Base-by-base conservation (phyloP, 2,113 vertebrate genomes). In the Marmota flaviventris region DNA sequence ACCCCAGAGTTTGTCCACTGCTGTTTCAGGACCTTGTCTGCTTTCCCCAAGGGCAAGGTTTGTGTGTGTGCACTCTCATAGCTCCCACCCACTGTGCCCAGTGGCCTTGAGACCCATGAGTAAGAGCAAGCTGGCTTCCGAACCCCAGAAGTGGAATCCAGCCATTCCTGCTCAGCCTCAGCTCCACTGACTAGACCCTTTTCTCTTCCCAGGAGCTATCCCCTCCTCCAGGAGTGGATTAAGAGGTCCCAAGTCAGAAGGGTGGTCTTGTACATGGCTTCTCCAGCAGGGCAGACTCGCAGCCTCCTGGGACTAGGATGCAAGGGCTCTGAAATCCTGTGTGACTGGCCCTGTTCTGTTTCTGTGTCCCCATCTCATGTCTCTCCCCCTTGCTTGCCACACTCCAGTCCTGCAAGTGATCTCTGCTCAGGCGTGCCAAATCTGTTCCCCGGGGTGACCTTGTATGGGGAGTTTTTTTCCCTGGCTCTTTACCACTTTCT, bases 361-460 rank as follows among this genome's bases (percentile, higher is more conserved):
- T 88, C 76, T 78, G 65, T 27, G 83, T 37, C 39, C 34, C 53
- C 56, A 11, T 12, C 69, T n/a, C 39, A 34, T 10, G 13, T 11
- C 13, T 29, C 58, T 18, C 1, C 22, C 34, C 45, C 83, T 45
- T 0, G 20, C 14, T 3, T 5, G 16, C 24, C 7, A 42, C 1
- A 18, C 48, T 34, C 65, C 72, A 63, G 53, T n/a, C 86, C 75
- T 65, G 45, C 10, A 10, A 34, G 45, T 1, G 10, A 14, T 8
- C 56, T 77, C n/a, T 7, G n/a, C 61, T 86, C 32, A 63, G 67
- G 65, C 20, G 45, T 5, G 16, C 72, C 25, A 1, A 22, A 34
- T 75, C 69, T 76, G 6, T 27, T 51, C 12, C 34, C 39, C 45
- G n/a, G 81, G 82, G 37, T 0, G 1, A 67, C 61, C 61, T 29